Base-by-base conservation (phyloP, 2,888 invertebrate genomes). In the Ectobius pallidus region DNA sequence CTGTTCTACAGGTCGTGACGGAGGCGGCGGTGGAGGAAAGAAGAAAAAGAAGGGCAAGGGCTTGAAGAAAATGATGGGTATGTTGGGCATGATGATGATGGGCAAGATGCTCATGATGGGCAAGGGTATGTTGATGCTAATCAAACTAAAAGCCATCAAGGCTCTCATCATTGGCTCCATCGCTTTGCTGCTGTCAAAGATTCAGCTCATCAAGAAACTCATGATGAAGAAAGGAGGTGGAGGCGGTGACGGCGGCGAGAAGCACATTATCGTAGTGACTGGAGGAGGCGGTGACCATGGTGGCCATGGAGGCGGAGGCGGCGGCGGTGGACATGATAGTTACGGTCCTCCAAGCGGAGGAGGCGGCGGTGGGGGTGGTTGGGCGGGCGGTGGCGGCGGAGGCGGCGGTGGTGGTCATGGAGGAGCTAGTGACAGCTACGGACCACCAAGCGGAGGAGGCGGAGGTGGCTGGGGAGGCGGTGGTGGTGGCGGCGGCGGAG, bases 1-100 rank as follows among this genome's bases (percentile, higher is more conserved):
- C n/a, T 71, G 61, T 69, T 3, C 77, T 78, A 3, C 70, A 83
- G 82, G 82, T 30, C 78, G 84, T 69, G 85, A 82, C 0, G 82
- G 81, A 1, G 79, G 81, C 1, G 81, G 81, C 1, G 81, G 80
- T 1, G 83, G 82, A 79, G 88, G 87, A 75, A 88, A 87, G 84
- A 88, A 88, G 87, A 87, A 87, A 87, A 88, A 88, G 87, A 86
- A 86, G 9, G 87, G 87, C 85, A 83, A 88, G 84, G 85, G 86
- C 75, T 87, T 88, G 86, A 85, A 87, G 78, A 88, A 88, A 84
- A 86, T 86, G 84, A 84, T 85, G 86, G 87, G 87, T 0, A 85
- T 87, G 85, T 85, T 87, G 84, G 88, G 87, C 18, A 85, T 89
- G 84, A 87, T 88, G 86, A 85, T 89, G 83, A 86, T 89, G 79